Conservation (phyloP, 1,140 invertebrate species). For the Caenorhabditis brenneri region DNA sequence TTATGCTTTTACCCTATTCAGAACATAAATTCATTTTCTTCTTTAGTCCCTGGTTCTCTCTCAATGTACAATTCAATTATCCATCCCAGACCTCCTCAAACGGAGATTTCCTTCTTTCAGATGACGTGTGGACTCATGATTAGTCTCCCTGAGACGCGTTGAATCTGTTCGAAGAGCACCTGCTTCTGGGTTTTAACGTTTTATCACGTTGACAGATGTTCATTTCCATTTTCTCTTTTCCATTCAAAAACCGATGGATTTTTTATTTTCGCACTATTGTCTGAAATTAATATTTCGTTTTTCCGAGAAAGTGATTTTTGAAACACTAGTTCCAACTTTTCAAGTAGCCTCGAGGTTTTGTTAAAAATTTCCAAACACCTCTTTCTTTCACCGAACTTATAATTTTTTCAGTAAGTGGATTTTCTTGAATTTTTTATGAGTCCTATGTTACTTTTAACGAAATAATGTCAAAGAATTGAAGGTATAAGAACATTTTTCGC, state of each 20-base stretch:
- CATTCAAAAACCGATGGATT: too few relatives aligned
- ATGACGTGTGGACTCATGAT: neutral
- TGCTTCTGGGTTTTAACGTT: neutral
- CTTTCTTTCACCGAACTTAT: neutral
- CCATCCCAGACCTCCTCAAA: neutral
- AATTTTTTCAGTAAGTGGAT: neutral
- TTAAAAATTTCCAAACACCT: neutral
- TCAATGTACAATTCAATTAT: constrained; percentile 27
- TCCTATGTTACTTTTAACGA: too few relatives aligned
- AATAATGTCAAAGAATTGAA: too few relatives aligned
- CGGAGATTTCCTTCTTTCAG: neutral
- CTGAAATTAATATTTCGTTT: neutral
- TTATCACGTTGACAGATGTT: too few relatives aligned
- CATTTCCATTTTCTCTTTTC: too few relatives aligned
- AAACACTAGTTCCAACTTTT: neutral
- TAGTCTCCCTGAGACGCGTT: neutral
- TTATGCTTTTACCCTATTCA: neutral
- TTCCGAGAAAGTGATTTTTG: neutral
- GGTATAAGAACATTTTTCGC: too few relatives aligned
- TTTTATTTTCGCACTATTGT: too few relatives aligned
- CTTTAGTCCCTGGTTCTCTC: neutral
- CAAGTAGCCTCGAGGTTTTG: neutral
- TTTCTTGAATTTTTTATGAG: too few relatives aligned
- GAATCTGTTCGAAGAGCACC: neutral
- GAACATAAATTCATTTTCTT: constrained; percentile 17